Percentiles rank a stretch among this genome's conserved stretches.
These are phyloP conservation scores for Coracopsis vasa DNA, from an alignment of 2,113 vertebrate species.

Conservation along the genomic window DNA sequence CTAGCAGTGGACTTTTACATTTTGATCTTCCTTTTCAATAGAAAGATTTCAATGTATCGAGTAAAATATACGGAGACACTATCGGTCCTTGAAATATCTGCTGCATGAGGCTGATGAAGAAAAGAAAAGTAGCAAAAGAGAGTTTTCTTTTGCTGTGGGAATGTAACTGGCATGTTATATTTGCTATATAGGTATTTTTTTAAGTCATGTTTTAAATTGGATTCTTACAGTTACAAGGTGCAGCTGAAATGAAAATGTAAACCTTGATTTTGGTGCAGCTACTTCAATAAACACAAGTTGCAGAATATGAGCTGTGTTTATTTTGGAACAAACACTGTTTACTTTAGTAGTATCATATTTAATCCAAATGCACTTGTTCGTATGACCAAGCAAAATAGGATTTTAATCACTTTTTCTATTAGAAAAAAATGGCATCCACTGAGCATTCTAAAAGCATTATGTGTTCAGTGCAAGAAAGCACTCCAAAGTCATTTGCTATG, in stretches of 20 bases:
- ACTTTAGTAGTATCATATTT: not conserved
- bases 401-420: conserved; percentile 18
- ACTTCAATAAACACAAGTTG: conserved; percentile 7
- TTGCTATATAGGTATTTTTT: not conserved
- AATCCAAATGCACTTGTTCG: not conserved
- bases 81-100: not conserved
- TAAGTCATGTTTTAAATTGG: not conserved
- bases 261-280: not conserved
- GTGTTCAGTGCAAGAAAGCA: fast-evolving
- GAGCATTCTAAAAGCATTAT: not conserved
- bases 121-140: not conserved
- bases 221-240: conserved; percentile 12
- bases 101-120: not conserved
- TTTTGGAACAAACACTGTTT: conserved; percentile 20
- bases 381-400: not conserved
- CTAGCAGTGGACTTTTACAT: not conserved
- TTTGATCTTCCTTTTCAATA: not conserved
- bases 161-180: not conserved
- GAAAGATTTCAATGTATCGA: not conserved
- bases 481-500: not conserved
- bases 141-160: not conserved
- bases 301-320: conserved; percentile 11
- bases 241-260: conserved; percentile 23
- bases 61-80: not conserved
- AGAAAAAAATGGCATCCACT: not conserved